phyloP scores from a whole-genome alignment of 2,888 invertebrate genomes.

The Subacronicta megacephala region DNA sequence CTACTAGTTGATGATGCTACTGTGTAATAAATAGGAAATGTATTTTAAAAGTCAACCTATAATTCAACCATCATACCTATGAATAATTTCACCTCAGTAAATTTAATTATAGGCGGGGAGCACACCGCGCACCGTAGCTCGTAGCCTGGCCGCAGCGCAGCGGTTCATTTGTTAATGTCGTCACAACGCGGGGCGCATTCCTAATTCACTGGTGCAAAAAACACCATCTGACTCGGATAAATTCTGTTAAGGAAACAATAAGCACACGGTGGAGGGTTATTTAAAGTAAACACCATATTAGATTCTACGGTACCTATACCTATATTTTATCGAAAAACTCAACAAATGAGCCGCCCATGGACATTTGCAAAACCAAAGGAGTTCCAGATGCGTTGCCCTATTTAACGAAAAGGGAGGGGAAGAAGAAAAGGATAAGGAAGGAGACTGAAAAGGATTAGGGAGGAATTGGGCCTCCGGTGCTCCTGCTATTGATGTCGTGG shows the following conservation, averaged over 20 bases:
- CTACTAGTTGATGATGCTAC: too few species aligned
- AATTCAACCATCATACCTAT: slow-evolving; percentile 17
- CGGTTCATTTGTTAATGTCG: slow-evolving; percentile 54
- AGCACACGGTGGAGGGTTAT: too few species aligned
- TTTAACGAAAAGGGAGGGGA: too few species aligned
- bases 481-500: too few species aligned
- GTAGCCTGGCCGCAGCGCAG: slow-evolving; percentile 3
- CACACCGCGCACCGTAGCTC: slow-evolving; percentile 27
- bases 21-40: neutral
- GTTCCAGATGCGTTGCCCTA: too few species aligned
- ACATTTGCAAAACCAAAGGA: too few species aligned
- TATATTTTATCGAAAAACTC: too few species aligned
- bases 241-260: slow-evolving; percentile 31
- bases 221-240: slow-evolving; percentile 24
- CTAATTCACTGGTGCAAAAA: slow-evolving; percentile 50
- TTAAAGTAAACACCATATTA: neutral
- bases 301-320: too few species aligned
- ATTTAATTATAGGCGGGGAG: slow-evolving; percentile 48
- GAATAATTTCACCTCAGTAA: slow-evolving; percentile 47
- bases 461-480: too few species aligned
- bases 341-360: too few species aligned
- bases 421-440: too few species aligned
- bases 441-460: too few species aligned
- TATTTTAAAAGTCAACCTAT: slow-evolving; percentile 14
- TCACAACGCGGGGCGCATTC: slow-evolving; percentile 41